phyloP scores from a whole-genome alignment of 37 sponge, comb jelly and placozoan species.

The Tethya wilhelma region DNA sequence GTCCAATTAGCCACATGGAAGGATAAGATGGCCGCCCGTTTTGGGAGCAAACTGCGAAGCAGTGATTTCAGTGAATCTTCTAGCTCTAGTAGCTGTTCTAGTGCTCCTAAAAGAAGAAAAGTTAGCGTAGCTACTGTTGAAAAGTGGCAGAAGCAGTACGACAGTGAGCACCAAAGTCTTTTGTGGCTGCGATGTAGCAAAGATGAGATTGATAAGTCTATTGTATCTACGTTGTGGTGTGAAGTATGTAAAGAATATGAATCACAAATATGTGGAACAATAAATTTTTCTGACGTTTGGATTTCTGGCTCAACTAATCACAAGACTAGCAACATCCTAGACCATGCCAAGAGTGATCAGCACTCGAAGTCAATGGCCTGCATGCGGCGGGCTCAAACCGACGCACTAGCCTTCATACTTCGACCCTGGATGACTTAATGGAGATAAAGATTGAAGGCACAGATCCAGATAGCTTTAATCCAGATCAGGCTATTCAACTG shows the following conservation, averaged over 20 bases:
- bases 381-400: too few species aligned
- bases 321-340: conserved; percentile 58
- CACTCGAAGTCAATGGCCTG: too few species aligned
- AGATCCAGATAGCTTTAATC: conserved; percentile 1
- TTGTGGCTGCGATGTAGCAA: conserved; percentile 56
- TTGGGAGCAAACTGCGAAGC: too few species aligned
- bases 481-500: conserved; percentile 17
- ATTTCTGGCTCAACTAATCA: conserved; percentile 67
- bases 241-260: conserved; percentile 40
- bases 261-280: conserved; percentile 34
- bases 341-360: conserved; percentile 58
- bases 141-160: conserved; percentile 55
- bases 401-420: conserved; percentile 16
- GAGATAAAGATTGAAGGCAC: conserved; percentile 44
- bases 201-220: conserved; percentile 5
- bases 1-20: too few species aligned
- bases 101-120: too few species aligned
- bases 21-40: too few species aligned
- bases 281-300: conserved; percentile 63
- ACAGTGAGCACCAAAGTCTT: conserved; percentile 24
- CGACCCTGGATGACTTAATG: conserved; percentile 40
- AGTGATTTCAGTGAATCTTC: too few species aligned
- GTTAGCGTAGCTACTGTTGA: conserved; percentile 39
- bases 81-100: too few species aligned
- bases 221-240: conserved; percentile 51